phyloP scores from a whole-genome alignment of 2,113 vertebrate species.

The Mionectes macconnelli region DNA sequence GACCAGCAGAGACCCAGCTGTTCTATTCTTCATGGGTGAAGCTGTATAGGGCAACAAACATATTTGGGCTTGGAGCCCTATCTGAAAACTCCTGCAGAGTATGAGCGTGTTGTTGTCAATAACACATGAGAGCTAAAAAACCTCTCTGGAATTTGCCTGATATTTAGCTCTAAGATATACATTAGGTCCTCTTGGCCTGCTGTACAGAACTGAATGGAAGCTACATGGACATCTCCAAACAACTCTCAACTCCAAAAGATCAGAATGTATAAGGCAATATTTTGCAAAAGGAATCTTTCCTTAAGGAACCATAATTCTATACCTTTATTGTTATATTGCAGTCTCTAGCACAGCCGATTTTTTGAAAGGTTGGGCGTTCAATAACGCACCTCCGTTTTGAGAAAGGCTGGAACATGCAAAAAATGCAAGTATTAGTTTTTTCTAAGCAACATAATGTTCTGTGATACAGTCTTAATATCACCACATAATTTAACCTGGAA shows the following conservation, averaged over 20 bases:
- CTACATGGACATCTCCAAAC: not conserved
- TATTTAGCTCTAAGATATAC: not conserved
- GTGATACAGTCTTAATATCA: not conserved
- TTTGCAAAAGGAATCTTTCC: not conserved
- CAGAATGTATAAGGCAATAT: not conserved
- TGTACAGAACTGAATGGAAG: not conserved
- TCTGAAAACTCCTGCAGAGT: not conserved
- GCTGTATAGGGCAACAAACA: not conserved
- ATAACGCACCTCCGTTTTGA: conserved; percentile 69
- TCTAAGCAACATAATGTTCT: not conserved
- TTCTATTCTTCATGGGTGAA: not conserved
- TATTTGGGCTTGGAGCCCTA: not conserved
- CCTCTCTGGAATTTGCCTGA: not conserved
- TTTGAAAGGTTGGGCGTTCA: not conserved
- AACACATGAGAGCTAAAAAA: not conserved
- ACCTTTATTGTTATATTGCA: conserved; percentile 78
- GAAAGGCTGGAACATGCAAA: conserved; percentile 55
- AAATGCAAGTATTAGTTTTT: not conserved
- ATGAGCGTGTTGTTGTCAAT: not conserved
- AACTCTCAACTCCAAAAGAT: not conserved
- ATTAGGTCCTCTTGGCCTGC: not conserved
- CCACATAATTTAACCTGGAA: not conserved
- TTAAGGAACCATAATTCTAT: not conserved
- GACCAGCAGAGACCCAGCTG: not conserved
- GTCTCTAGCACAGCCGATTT: conserved; percentile 63